Evolutionary conservation across 2,888 invertebrate species (phyloP), one percentile per base, ranked within the genome.

Genomic region (Chironomus riparius): DNA sequence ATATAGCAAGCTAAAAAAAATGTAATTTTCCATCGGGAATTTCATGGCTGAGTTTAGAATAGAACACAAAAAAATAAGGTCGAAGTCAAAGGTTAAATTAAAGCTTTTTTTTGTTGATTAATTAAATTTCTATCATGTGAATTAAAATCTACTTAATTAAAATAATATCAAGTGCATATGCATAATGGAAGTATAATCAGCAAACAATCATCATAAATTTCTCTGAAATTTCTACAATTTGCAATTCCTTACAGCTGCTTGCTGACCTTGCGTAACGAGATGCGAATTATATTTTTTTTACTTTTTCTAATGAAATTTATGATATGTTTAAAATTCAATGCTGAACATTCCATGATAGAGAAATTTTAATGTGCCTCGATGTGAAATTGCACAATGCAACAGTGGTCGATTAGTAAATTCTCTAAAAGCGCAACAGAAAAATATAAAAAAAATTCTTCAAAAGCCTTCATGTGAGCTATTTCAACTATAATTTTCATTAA

Each of bases 401-500:
- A 38, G 7, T 38, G 38, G 38, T 5, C 38, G 56, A 56, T 56
- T 56, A 56, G 56, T 4, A 22, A 65, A 24, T 65, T 65, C 65
- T 65, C 21, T 24, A 10, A 22, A n/a, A 65, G 24, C 22, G 68
- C 68, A 24, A 21, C 68, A 68, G 38, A 38, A 38, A 38, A 38
- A 38, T n/a, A n/a, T 2, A 10, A 38, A 38, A 68, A 68, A 68
- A 68, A 68, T 68, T 68, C 68, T n/a, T 21, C 13, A 13, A 68
- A 18, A 21, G 68, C 68, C n/a, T 21, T 22, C 21, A 22, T 68
- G 24, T 38, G 38, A 38, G 38, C 38, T 38, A 38, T 38, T 38
- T 38, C 56, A 68, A 10, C 70, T 61, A 48, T 71, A 71, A 71
- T 71, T 38, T 71, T 71, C 61, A 50, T 71, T 28, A 61, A 65